These are phyloP conservation scores for Capromys pilorides DNA, from an alignment of 2,797 vertebrate species.

Conservation along the genomic window DNA sequence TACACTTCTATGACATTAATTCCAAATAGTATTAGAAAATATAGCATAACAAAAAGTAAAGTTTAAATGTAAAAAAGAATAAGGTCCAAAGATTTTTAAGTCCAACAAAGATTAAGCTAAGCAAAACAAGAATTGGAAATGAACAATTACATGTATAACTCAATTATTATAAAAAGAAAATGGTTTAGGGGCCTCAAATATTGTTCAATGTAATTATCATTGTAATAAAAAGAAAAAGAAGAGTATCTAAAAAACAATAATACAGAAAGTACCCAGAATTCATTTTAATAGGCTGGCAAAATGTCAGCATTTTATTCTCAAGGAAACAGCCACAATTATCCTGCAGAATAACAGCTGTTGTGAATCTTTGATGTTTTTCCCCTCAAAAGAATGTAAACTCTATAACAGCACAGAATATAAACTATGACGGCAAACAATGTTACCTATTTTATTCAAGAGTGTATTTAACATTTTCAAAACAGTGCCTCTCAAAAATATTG, in stretches of 20 bases:
- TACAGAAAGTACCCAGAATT: conserved; percentile 3
- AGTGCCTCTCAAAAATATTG: neutral
- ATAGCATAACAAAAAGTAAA: conserved; percentile 1
- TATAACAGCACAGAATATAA: neutral
- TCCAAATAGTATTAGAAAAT: conserved; percentile 20
- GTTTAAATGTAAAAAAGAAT: neutral
- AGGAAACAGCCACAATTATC: conserved; percentile 21
- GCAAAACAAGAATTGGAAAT: neutral
- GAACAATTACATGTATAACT: neutral
- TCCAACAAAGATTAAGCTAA: neutral
- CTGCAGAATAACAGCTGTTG: neutral
- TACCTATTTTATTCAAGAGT: conserved; percentile 9
- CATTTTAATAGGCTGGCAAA: conserved; percentile 53
- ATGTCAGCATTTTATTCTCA: conserved; percentile 18
- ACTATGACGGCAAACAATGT: neutral
- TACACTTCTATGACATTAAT: neutral
- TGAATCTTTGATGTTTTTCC: neutral
- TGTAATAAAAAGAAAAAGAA: neutral
- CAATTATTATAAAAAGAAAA: conserved; percentile 43
- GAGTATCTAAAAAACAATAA: neutral
- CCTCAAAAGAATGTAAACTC: neutral
- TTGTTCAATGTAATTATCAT: neutral
- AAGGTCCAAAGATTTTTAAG: neutral
- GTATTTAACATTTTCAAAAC: neutral
- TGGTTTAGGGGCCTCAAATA: neutral